A percentile compares a stretch with the other conserved stretches of the same genome.
Conservation (phyloP, 2,888 invertebrate species). For the Nysson spinosus region DNA sequence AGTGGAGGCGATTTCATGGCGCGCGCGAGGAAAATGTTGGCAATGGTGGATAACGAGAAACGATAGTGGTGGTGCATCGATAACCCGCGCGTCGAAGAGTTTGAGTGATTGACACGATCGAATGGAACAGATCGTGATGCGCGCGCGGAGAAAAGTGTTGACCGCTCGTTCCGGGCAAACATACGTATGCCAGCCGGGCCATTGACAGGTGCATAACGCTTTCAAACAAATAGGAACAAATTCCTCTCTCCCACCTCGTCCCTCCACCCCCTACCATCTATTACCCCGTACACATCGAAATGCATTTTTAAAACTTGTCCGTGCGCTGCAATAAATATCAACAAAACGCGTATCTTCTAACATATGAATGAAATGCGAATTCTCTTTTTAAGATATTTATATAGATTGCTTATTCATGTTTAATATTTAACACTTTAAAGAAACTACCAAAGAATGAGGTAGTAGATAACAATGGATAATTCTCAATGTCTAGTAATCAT, state of each 20-base stretch:
- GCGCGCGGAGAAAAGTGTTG: conserved; percentile 62
- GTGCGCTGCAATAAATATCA: conserved; percentile 53
- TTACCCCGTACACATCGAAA: conserved; percentile 34
- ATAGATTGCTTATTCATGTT: no score
- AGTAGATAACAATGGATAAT: no score
- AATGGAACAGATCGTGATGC: conserved; percentile 64
- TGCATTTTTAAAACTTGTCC: conserved; percentile 59
- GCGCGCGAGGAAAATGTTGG: conserved; percentile 29
- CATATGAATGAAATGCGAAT: conserved; percentile 29
- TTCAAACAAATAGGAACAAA: conserved; percentile 65
- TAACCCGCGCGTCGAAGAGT: conserved; percentile 64
- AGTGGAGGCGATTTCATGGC: no score
- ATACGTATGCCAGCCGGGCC: conserved; percentile 56
- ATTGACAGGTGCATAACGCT: conserved; percentile 65
- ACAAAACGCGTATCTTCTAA: conserved; percentile 33
- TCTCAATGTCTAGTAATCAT: no score
- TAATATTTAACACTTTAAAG: no score
- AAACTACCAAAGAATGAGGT: no score
- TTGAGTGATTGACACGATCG: conserved; percentile 70
- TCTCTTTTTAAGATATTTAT: conserved; percentile 32
- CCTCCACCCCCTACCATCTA: conserved; percentile 26
- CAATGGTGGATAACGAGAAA: no score
- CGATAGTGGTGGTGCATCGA: conserved; percentile 58
- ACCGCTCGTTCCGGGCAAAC: conserved; percentile 63
- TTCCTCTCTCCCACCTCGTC: conserved; percentile 42